These are phyloP conservation scores for Catostomus latipinnis DNA, from an alignment of 2,797 vertebrate genomes.

Conservation along the genomic window DNA sequence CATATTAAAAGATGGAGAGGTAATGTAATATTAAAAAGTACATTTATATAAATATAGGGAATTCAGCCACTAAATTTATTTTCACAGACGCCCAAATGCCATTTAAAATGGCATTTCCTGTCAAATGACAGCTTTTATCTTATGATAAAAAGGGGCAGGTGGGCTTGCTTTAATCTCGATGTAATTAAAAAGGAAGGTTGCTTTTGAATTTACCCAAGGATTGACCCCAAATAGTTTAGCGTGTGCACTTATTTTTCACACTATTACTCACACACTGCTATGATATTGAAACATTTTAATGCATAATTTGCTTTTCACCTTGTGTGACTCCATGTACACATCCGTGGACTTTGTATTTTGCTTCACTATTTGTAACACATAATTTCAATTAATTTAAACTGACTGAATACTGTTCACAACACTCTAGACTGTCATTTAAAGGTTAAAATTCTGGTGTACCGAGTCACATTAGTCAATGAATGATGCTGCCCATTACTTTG, in stretches of 20 bases:
- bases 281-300: too few species aligned
- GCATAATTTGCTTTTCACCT: too few species aligned
- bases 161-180: conserved; percentile 1
- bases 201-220: conserved; percentile 18
- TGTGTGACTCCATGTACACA: too few species aligned
- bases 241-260: conserved; percentile 1
- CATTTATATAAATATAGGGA: conserved; percentile 7
- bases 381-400: too few species aligned
- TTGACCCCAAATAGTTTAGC: conserved; percentile 13
- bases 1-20: conserved; percentile 1
- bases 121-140: conserved; percentile 22
- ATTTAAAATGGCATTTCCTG: neutral
- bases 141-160: conserved; percentile 11
- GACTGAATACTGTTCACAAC: too few species aligned
- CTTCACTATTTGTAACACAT: too few species aligned
- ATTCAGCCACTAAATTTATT: conserved; percentile 6
- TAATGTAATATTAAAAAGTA: conserved; percentile 36
- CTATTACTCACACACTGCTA: too few species aligned
- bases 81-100: neutral
- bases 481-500: too few species aligned
- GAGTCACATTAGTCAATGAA: too few species aligned
- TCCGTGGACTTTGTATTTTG: too few species aligned
- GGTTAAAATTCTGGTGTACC: too few species aligned
- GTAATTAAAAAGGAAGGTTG: conserved; percentile 20
- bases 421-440: too few species aligned